Evolutionary conservation across 1,140 invertebrate genomes (phyloP).

Genomic region (Caenorhabditis elegans): WBcel235 BX284605.5:20671501-20672000

Average conservation of each 20-base stretch:
- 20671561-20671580: not conserved
- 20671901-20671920: not conserved
- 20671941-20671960: not conserved
- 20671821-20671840: not conserved
- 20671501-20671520: constrained; percentile 27
- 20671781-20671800: constrained; percentile 8
- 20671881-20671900: not conserved
- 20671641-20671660: not conserved
- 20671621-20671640: not conserved
- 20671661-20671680: not conserved
- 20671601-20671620: constrained; percentile 7
- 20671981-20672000: no score
- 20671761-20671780: constrained; percentile 29
- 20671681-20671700: not conserved
- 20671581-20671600: constrained; percentile 16
- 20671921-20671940: not conserved
- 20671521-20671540: not conserved
- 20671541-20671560: not conserved
- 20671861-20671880: no score
- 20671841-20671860: not conserved
- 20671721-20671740: constrained; percentile 34
- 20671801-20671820: not conserved
- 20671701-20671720: constrained; percentile 11
- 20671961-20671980: not conserved
- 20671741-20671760: constrained; percentile 40